Base-by-base conservation (phyloP, 1,140 invertebrate species). In the Bombus difficillimus region DNA sequence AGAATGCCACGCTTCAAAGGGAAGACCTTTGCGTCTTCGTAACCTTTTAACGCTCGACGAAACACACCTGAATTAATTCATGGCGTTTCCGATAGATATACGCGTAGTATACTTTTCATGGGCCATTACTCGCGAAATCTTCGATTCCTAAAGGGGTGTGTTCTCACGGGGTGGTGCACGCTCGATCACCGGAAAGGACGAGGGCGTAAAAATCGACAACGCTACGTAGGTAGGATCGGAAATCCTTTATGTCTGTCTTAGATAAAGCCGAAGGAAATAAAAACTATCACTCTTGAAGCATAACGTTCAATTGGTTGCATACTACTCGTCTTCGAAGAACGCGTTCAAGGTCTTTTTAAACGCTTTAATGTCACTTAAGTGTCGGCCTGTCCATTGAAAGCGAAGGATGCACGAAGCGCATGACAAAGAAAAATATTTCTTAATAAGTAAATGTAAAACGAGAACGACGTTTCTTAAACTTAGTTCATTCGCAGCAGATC, bases 111-210 rank as follows among this genome's bases (percentile, higher is more conserved):
- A 22, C 28, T 78, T 85, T 82, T 86, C 79, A 88, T 3, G 73
- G 71, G 78, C 43, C 79, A 88, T 89, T 88, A 88, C 41, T 64
- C 25, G 47, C 25, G 32, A 13, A 83, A 83, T 86, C 68, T 80
- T 71, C 37, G 22, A 82, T 88, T 79, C n/a, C 41, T 37, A 37
- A 32, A 34, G 69, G n/a, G 66, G 57, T 64, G 78, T 32, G 64
- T 88, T 89, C 79, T 79, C 88, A 83, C 71, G 75, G 66, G 43
- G 75, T 68, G 39, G 25, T 53, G 59, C 37, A 28, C 28, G 80
- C 37, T 80, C 34, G 59, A 18, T 13, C 64, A 57, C 47, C 72
- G 43, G 47, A 80, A 89, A 75, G 37, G 18, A 43, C 28, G 22
- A 22, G 69, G 64, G 53, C 78, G 69, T 75, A 85, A 37, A 64